These are phyloP conservation scores for Microcebus tavaratra DNA, from an alignment of 2,113 vertebrate species.

Conservation along the genomic window DNA sequence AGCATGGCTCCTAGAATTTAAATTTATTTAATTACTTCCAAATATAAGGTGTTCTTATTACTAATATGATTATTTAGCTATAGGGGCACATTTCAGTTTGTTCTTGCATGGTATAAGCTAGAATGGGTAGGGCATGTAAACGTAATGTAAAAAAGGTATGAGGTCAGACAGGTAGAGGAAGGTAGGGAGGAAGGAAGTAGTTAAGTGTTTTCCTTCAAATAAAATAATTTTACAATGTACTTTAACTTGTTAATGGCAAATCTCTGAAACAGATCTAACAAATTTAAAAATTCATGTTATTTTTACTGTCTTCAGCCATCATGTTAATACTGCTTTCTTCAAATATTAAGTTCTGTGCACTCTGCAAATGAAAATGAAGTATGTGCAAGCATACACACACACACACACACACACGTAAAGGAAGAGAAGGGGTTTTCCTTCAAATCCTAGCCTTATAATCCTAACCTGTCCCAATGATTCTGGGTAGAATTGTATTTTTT, in stretches of 20 bases:
- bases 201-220: conserved; percentile 47
- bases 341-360: neutral
- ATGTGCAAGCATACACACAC: neutral
- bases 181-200: neutral
- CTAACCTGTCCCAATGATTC: neutral
- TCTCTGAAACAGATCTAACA: conserved; percentile 11
- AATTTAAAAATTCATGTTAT: neutral
- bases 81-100: neutral
- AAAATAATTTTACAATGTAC: conserved; percentile 11
- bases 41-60: conserved; percentile 24
- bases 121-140: neutral
- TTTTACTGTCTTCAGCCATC: neutral
- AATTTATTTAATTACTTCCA: neutral
- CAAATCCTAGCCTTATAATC: neutral
- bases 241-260: conserved; percentile 15
- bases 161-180: neutral
- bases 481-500: conserved; percentile 13
- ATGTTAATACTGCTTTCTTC: conserved; percentile 1
- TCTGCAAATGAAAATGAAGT: conserved; percentile 45
- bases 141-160: neutral
- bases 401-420: neutral
- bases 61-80: neutral
- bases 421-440: neutral
- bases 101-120: neutral
- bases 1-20: conserved; percentile 13